Evolutionary conservation across 2,888 invertebrate genomes (phyloP).

Genomic region (Amiota communis): DNA sequence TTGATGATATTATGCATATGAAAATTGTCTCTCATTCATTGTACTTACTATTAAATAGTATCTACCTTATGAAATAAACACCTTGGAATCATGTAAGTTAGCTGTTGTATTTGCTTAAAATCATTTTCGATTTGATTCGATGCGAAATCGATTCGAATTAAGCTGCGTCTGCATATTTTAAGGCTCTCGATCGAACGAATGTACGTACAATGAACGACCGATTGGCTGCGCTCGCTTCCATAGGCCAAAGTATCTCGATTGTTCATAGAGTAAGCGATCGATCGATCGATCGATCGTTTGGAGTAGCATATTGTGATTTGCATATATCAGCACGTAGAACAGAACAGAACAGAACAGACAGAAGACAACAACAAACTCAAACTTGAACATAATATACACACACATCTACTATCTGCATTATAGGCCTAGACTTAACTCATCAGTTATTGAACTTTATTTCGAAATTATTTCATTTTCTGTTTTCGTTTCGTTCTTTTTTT

Average conservation of each 20-base stretch:
- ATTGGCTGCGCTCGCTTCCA: not conserved
- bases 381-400: not conserved
- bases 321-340: slow-evolving; percentile 24
- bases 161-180: slow-evolving; percentile 21
- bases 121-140: too few relatives aligned
- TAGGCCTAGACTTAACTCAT: slow-evolving; percentile 29
- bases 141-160: not conserved
- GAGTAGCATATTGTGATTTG: slow-evolving; percentile 1
- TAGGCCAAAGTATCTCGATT: slow-evolving; percentile 19
- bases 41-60: too few relatives aligned
- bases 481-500: too few relatives aligned
- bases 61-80: too few relatives aligned
- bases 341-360: not conserved
- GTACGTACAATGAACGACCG: not conserved
- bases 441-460: slow-evolving; percentile 29
- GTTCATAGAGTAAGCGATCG: not conserved
- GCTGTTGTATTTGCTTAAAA: not conserved
- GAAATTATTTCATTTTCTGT: slow-evolving; percentile 6
- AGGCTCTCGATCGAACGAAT: not conserved
- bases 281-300: not conserved
- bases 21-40: too few relatives aligned
- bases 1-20: too few relatives aligned
- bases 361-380: not conserved
- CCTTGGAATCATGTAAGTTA: too few relatives aligned
- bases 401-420: not conserved